phyloP scores from a whole-genome alignment of 2,888 invertebrate genomes.

The Orthonevra nobilis region DNA sequence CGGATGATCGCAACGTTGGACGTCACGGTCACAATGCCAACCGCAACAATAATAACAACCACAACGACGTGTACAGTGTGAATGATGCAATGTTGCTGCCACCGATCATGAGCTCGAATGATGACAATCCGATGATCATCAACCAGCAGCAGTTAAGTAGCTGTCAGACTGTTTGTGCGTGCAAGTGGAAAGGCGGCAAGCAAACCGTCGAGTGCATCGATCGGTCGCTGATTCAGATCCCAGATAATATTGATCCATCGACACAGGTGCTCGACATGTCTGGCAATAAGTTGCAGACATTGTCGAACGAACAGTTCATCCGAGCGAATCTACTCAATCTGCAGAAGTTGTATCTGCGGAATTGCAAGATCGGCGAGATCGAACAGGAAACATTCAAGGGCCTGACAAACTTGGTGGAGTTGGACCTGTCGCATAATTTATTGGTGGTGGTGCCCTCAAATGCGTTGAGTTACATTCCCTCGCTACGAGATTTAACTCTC shows the following conservation, averaged over 20 bases:
- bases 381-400: conserved; percentile 92
- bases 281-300: conserved; percentile 91
- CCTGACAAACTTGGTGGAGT: conserved; percentile 92
- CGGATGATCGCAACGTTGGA: conserved; percentile 50
- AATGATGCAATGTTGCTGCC: conserved; percentile 65
- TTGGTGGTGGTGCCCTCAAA: conserved; percentile 89
- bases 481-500: conserved; percentile 89
- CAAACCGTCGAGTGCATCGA: conserved; percentile 95
- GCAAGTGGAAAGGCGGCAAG: conserved; percentile 97
- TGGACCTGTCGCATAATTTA: conserved; percentile 92
- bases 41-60: conserved; percentile 51
- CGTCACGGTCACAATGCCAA: conserved; percentile 57
- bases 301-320: conserved; percentile 91
- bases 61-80: conserved; percentile 63
- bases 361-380: conserved; percentile 92
- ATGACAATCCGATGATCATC: conserved; percentile 72
- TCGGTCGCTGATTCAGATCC: conserved; percentile 90
- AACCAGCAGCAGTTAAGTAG: conserved; percentile 76
- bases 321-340: conserved; percentile 91
- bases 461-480: conserved; percentile 89
- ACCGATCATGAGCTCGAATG: conserved; percentile 44
- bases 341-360: conserved; percentile 91
- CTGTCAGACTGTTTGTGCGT: conserved; percentile 88
- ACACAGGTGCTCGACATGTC: conserved; percentile 95
- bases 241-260: conserved; percentile 91